Percentiles rank a stretch among this genome's conserved stretches.
These are phyloP conservation scores for Graptemys geographica DNA, from an alignment of 2,797 vertebrate genomes.

Conservation along the genomic window DNA sequence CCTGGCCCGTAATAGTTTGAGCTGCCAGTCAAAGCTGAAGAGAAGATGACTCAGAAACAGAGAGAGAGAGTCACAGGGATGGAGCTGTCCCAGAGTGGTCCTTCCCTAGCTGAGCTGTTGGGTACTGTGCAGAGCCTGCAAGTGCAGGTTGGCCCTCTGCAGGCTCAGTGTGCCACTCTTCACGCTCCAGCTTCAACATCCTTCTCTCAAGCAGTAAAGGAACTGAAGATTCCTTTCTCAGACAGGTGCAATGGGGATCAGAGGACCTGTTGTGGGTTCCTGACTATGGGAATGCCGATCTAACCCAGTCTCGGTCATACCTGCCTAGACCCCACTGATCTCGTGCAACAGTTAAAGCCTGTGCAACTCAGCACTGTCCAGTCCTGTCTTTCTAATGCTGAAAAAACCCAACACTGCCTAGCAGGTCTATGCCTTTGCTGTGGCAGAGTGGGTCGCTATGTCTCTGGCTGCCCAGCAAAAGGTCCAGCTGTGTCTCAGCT, in stretches of 20 bases:
- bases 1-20: rapidly evolving
- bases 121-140: too few species aligned
- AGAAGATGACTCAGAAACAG: too few species aligned
- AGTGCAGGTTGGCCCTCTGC: too few species aligned
- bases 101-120: too few species aligned
- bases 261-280: too few species aligned
- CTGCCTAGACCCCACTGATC: background rate
- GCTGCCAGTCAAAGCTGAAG: background rate
- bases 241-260: too few species aligned
- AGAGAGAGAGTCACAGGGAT: too few species aligned
- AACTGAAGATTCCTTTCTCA: too few species aligned
- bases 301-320: background rate
- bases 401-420: background rate
- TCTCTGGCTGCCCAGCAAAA: background rate
- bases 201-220: too few species aligned
- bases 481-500: background rate
- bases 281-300: background rate
- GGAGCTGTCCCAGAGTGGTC: too few species aligned
- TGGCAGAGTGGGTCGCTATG: background rate
- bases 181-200: too few species aligned
- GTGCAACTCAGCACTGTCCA: background rate
- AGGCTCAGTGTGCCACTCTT: too few species aligned
- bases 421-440: background rate
- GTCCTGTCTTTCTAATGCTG: background rate
- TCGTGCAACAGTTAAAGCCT: background rate